phyloP scores from a whole-genome alignment of 2,888 invertebrate genomes.

The Latrodectus hesperus region DNA sequence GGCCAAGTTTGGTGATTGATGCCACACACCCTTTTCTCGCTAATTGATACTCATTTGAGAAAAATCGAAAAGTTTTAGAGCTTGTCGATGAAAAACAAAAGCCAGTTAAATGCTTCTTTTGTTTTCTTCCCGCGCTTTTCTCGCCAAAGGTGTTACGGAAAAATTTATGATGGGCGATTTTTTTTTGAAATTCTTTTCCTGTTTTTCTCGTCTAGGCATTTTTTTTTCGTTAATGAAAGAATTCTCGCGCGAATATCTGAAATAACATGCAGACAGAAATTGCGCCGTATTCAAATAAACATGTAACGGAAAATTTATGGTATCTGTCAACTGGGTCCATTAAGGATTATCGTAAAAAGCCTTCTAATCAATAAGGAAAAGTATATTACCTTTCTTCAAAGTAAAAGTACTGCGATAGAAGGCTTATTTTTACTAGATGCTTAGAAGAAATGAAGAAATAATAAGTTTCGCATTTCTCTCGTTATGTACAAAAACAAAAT shows the following conservation, averaged over 20 bases:
- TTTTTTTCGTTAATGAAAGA: neutral
- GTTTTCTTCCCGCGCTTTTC: neutral
- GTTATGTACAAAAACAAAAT: no score
- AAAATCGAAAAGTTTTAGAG: slow-evolving; percentile 3
- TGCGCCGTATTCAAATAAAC: slow-evolving; percentile 2
- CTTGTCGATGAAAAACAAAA: slow-evolving; percentile 5
- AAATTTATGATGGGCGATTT: neutral
- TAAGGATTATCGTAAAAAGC: neutral
- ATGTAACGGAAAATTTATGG: neutral
- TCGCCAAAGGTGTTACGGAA: neutral
- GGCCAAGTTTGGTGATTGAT: slow-evolving; percentile 5
- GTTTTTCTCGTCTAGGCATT: neutral
- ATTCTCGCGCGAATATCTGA: neutral
- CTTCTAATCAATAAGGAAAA: no score
- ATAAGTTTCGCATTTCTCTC: no score
- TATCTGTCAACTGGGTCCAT: neutral
- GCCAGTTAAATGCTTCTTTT: neutral
- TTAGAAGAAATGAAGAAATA: no score
- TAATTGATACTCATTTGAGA: slow-evolving; percentile 2
- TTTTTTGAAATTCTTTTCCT: neutral
- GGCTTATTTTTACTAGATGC: no score
- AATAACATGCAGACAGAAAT: neutral
- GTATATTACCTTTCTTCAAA: no score
- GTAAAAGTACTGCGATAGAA: no score
- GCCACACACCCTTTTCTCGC: neutral